Conservation (phyloP, 37 sponge, comb jelly and placozoan species). For the Amphimedon queenslandica region DNA sequence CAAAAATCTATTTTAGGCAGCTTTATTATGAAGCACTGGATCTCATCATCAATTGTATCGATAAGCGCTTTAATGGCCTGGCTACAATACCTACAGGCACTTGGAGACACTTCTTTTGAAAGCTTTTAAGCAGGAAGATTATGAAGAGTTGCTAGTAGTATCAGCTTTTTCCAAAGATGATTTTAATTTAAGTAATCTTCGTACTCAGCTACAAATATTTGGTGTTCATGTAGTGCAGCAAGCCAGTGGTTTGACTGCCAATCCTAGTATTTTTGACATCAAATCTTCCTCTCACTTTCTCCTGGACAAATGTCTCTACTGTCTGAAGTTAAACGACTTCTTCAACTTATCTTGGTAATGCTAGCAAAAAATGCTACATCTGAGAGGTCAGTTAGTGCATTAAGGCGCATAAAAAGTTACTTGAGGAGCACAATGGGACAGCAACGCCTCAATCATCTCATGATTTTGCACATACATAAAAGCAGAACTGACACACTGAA, state of each 20-base stretch:
- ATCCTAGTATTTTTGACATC: conserved; percentile 23
- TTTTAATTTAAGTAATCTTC: conserved; percentile 3
- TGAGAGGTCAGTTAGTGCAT: conserved; percentile 74
- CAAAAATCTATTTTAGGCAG: background rate
- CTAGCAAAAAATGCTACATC: too few species aligned
- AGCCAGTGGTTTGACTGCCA: conserved; percentile 1
- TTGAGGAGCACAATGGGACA: conserved; percentile 76
- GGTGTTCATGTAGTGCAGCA: background rate
- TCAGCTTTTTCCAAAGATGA: conserved; percentile 18
- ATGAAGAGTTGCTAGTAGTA: conserved; percentile 3
- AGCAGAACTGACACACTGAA: conserved; percentile 43
- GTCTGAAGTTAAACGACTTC: conserved; percentile 18
- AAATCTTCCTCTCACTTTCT: background rate
- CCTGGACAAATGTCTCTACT: conserved; percentile 11
- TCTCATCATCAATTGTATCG: background rate
- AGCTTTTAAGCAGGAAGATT: conserved; percentile 15
- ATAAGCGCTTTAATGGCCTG: conserved; percentile 5
- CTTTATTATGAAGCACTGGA: background rate
- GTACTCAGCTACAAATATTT: conserved; percentile 9
- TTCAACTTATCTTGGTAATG: too few species aligned
- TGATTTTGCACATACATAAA: conserved; percentile 69
- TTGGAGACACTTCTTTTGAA: conserved; percentile 34
- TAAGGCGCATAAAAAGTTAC: conserved; percentile 58
- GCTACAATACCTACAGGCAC: conserved; percentile 27
- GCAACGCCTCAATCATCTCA: conserved; percentile 47